Base-by-base conservation (phyloP, 2,888 invertebrate genomes). In the Azorinus chamasolen region DNA sequence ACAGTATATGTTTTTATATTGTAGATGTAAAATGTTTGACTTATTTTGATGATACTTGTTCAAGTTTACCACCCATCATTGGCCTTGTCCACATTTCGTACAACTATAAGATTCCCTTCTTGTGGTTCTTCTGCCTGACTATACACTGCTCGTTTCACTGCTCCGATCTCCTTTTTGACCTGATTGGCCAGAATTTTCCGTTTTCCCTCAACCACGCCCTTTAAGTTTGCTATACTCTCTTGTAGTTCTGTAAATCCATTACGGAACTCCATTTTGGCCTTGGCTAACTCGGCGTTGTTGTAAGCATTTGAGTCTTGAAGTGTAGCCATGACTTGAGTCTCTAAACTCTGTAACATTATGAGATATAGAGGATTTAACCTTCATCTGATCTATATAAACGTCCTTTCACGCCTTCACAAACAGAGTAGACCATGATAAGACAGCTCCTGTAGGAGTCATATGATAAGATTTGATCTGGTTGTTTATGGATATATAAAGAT, bases 241-340 rank as follows among this genome's bases (percentile, higher is more conserved):
- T 92, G 92, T 2, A 93, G 89, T 8, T 91, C 89, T 5, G 90
- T 76, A 63, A 92, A 92, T 1, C 92, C 92, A 48, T 91, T 91
- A 1, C 92, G 85, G 69, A 90, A 90, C 74, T 92, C 92, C 22
- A 82, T 73, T 73, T 92, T 93, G 58, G 92, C 82, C 59, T 83
- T 84, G 1, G 78, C 77, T 25, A 91, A 79, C 55, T 92, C 90
- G 6, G 90, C 91, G 24, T 85, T 71, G 51, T 89, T 87, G 58
- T 83, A 79, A 14, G 79, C 76, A 16, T 87, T 73, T 25, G 83
- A 77, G 4, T 81, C 78, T 43, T 88, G 85, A 50, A 90, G 51
- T 57, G 83, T 84, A 16, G 84, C 69, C 45, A 87, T 51, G 6
- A 89, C 80, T 58, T 86, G 86, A 37, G 53, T 69, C 32, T 86